Base-by-base conservation (phyloP, 2,797 vertebrate genomes). In the Dendrocincla fuliginosa region DNA sequence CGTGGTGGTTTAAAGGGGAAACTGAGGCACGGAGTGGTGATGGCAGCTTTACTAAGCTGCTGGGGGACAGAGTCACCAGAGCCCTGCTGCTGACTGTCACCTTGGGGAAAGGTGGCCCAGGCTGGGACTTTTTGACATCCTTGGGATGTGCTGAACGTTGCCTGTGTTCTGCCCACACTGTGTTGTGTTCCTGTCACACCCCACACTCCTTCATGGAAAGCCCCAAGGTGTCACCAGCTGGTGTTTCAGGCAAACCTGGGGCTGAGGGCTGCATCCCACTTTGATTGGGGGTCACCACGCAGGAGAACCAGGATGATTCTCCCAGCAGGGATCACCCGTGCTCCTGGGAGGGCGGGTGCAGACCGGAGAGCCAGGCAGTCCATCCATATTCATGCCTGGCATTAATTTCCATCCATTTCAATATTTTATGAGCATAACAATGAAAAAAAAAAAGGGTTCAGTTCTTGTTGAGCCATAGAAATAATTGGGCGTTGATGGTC, bases 41-140 rank as follows among this genome's bases (percentile, higher is more conserved):
- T 4, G 16, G 73, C 87, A 87, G 65, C 50, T 85, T 95, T 92
- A 86, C 84, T 95, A 93, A 23, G 77, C 90, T 87, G 85, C 92
- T 85, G 90, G 52, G 76, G 42, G 82, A 89, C 14, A 30, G 59
- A 93, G 94, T 84, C 94, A 69, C 42, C 1, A 0, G 63, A 27
- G 53, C 42, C 61, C 25, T 1, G 5, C 79, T 0, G 0, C 69
- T 84, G 86, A 47, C 78, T 91, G 53, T 57, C 13, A 65, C 55
- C 80, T 8, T 6, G n/a, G 59, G 69, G 53, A 86, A 35, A 84
- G 53, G 56, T 0, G 16, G 76, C 80, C n/a, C 42, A 15, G 22
- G 13, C 8, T 42, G 76, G 71, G 39, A 4, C 73, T 63, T 94
- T 79, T 65, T 32, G 79, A 79, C 33, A 1, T 91, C 88, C 30